Evolutionary conservation across 2,797 vertebrate genomes (phyloP).

Genomic region (Pseudocheirus occidentalis): DNA sequence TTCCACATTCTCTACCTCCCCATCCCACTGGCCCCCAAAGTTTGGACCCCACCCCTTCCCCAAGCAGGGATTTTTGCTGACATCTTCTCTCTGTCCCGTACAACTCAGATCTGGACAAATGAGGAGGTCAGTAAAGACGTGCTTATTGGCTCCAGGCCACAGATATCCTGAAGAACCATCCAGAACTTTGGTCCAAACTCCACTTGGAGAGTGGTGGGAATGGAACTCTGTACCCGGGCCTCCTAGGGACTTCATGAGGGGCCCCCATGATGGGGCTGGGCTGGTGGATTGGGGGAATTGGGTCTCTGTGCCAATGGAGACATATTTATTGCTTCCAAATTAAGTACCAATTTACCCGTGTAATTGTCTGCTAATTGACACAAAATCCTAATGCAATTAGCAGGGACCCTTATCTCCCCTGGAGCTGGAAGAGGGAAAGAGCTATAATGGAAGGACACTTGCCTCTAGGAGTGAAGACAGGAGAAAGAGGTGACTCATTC

Average conservation of each 20-base stretch:
- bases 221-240: not conserved
- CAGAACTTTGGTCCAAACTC: not conserved
- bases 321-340: constrained; percentile 75
- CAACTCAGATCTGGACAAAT: not conserved
- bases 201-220: not conserved
- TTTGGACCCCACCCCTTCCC: not conserved
- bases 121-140: not conserved
- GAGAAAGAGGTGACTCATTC: constrained; percentile 14
- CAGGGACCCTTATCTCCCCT: constrained; percentile 69
- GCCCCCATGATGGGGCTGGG: not conserved
- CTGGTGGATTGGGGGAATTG: not conserved
- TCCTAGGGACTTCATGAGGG: not conserved
- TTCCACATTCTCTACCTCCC: not conserved
- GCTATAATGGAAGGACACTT: not conserved
- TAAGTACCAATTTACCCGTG: constrained; percentile 79
- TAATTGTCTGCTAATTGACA: constrained; percentile 86
- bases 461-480: constrained; percentile 29
- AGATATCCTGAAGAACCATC: constrained; percentile 25
- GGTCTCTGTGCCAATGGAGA: constrained; percentile 63
- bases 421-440: constrained; percentile 47
- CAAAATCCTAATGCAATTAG: constrained; percentile 83
- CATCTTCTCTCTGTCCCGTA: not conserved
- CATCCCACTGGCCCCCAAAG: not conserved
- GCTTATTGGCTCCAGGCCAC: not conserved
- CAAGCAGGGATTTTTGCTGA: not conserved